phyloP scores from a whole-genome alignment of 2,888 invertebrate species.

The Chouioia cunea region DNA sequence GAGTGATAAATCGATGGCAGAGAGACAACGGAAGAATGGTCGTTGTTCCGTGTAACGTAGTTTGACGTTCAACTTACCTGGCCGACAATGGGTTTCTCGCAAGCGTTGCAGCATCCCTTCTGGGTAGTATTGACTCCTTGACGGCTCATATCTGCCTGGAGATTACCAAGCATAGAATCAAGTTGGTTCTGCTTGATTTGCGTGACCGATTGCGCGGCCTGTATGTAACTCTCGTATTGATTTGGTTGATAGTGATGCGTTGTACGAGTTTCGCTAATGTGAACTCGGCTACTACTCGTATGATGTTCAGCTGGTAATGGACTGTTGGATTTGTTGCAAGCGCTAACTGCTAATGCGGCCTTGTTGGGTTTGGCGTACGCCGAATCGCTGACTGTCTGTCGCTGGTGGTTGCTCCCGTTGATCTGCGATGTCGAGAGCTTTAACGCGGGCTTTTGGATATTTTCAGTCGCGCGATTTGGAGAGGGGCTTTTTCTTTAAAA shows the following conservation, averaged over 20 bases:
- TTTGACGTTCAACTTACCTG: constrained; percentile 84
- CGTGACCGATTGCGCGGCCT: constrained; percentile 67
- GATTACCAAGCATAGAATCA: constrained; percentile 92
- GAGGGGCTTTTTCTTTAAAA: too few relatives aligned
- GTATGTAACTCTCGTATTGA: constrained; percentile 65
- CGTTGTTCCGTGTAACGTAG: neutral
- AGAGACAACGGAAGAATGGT: neutral
- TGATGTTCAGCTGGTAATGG: constrained; percentile 65
- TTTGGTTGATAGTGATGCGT: constrained; percentile 65
- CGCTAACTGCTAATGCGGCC: constrained; percentile 66
- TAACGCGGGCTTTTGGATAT: constrained; percentile 54
- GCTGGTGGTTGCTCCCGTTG: constrained; percentile 75
- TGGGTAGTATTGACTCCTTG: constrained; percentile 99
- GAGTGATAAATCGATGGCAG: constrained; percentile 27
- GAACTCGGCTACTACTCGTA: constrained; percentile 59
- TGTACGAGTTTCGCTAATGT: constrained; percentile 64
- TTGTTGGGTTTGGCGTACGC: constrained; percentile 79
- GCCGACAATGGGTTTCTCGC: constrained; percentile 98
- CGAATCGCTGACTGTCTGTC: constrained; percentile 77
- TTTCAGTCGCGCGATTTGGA: constrained; percentile 33
- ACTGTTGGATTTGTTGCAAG: constrained; percentile 14
- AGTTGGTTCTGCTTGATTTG: constrained; percentile 76
- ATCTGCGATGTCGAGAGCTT: constrained; percentile 69
- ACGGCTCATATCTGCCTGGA: constrained; percentile 97
- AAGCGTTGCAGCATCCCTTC: constrained; percentile 99